Evolutionary conservation across 1,140 invertebrate species (phyloP), one percentile per base, ranked within the genome.

Genomic region (Proctacanthus coquilletti): DNA sequence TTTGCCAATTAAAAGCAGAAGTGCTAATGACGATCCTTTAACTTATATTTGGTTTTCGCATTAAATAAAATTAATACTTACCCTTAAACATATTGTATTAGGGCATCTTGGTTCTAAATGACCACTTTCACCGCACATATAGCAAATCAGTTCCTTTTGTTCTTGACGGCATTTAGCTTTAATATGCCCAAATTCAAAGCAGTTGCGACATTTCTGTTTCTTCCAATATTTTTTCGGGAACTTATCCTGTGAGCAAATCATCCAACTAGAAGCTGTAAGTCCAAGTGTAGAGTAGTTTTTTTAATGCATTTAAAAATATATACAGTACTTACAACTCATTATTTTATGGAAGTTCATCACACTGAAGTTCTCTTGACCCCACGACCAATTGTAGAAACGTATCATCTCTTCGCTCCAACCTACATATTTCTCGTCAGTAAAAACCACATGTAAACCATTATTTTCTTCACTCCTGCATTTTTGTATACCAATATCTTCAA

Each of bases 21-120:
- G 2, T 42, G 27, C 10, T 13, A n/a, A n/a, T n/a, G n/a, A n/a
- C n/a, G n/a, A n/a, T n/a, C n/a, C n/a, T n/a, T n/a, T n/a, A n/a
- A n/a, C n/a, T n/a, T n/a, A n/a, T n/a, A n/a, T n/a, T n/a, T n/a
- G n/a, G n/a, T n/a, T n/a, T n/a, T n/a, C n/a, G n/a, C n/a, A 40
- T 19, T 39, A 36, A 37, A 39, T 34, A 34, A 18, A 36, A 42
- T 34, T 19, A 20, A 20, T 6, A 62, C 62, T 61, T 62, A 80
- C 76, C 45, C 73, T 73, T 32, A 77, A 61, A 48, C 77, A 80
- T 36, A 74, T 68, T 47, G 66, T 72, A 25, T 68, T 62, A 0
- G 74, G 73, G 48, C 77, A 80, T 10, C 69, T 55, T 0, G 65
- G 60, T 42, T 75, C 74, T 11, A 49, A 54, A 48, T 80, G 77